A percentile compares a stretch with the other conserved stretches of the same genome.
phyloP scores from a whole-genome alignment of 2,113 vertebrate genomes.

The Zosterops japonicus region DNA sequence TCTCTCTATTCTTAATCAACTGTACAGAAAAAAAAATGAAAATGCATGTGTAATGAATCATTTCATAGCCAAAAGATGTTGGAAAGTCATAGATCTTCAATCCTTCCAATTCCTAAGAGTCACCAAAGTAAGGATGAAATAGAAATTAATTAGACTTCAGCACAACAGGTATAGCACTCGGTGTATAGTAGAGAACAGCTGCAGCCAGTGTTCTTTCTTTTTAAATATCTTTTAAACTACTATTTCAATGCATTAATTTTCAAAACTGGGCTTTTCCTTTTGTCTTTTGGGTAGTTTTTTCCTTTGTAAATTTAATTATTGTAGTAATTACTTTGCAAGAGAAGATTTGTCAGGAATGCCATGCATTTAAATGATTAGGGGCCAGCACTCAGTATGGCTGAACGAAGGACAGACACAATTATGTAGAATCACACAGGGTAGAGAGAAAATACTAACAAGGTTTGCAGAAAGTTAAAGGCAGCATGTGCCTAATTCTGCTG shows the following conservation, averaged over 20 bases:
- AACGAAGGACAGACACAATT: not conserved
- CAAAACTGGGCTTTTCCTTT: not conserved
- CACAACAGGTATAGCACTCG: not conserved
- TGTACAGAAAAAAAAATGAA: not conserved
- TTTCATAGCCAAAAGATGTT: not conserved
- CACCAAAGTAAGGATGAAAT: not conserved
- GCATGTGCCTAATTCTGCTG: not conserved
- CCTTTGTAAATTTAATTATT: not conserved
- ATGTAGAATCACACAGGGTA: too few relatives aligned
- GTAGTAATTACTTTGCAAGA: not conserved
- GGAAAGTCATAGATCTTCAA: not conserved
- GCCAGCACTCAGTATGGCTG: not conserved
- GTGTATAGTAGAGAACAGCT: not conserved
- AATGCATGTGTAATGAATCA: not conserved
- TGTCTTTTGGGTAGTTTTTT: not conserved
- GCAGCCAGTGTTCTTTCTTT: not conserved
- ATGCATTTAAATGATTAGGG: not conserved
- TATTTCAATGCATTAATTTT: not conserved
- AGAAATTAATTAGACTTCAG: slow-evolving; percentile 6
- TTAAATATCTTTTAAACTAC: not conserved
- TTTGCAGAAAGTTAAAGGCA: not conserved
- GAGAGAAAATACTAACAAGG: not conserved
- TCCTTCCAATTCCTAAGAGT: not conserved
- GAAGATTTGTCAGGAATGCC: not conserved
- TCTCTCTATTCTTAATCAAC: not conserved